Base-by-base conservation (phyloP, 2,113 vertebrate species). In the Ibidorhyncha struthersii region DNA sequence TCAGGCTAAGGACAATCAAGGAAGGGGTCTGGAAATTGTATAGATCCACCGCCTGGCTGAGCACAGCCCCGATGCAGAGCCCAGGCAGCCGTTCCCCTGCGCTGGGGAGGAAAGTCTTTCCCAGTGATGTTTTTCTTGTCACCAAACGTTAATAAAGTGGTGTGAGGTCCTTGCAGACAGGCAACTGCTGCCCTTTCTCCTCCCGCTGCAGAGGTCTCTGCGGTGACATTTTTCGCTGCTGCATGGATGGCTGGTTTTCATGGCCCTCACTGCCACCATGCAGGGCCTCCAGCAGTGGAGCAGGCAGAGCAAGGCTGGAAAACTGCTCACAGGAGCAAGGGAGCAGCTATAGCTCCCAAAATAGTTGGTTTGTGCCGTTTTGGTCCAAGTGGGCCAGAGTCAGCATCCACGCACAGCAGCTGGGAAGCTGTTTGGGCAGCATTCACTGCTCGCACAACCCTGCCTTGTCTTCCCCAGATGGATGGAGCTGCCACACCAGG, bases 21-120 rank as follows among this genome's bases (percentile, higher is more conserved):
- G 45, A 88, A 94, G n/a, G 74, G 74, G 92, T 96, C 96, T 97
- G 97, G 96, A 79, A 94, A 95, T 58, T 90, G 90, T 96, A 94
- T 90, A 95, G 92, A 93, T 92, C 34, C 59, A 61, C 76, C 8
- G 8, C 50, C 88, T 92, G 85, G 49, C 92, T 96, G 72, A 78
- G 92, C 45, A 63, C 50, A 93, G 67, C 56, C 62, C 72, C 3
- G 2, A 41, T 4, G 2, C 82, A 59, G 58, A 65, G 29, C 1
- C 1, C 49, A 49, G 22, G 49, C 36, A 82, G 71, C 62, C 20
- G 1, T 82, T 58, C 22, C 36, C 30, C 79, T 53, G 56, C 0
- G 1, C 58, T 65, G 56, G 36, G 12, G 1, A 87, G 74, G 40
- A 76, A 79, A 29, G 40, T 5, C 66, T 86, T 88, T 82, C 74